Conservation (phyloP, 1,140 invertebrate species). For the Archivesica marissinica region DNA sequence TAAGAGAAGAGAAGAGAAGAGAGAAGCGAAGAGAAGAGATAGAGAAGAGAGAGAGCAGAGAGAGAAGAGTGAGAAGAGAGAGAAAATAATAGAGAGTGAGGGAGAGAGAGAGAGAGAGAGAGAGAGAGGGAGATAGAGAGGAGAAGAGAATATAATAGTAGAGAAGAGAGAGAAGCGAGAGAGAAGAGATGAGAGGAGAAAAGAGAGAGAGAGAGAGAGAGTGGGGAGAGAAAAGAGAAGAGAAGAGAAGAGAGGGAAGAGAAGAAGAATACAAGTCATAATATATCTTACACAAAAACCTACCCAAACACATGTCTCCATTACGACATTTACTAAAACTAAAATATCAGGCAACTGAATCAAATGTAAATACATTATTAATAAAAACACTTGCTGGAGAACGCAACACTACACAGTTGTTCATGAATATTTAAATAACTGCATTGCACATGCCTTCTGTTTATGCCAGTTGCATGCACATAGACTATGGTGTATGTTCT, state of each 20-base stretch:
- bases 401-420: too few species aligned
- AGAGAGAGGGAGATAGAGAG: neutral
- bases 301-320: too few species aligned
- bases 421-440: too few species aligned
- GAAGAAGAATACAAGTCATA: too few species aligned
- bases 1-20: neutral
- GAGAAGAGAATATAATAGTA: neutral
- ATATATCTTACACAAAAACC: too few species aligned
- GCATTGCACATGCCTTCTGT: too few species aligned
- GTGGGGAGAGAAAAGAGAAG: neutral
- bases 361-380: too few species aligned
- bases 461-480: too few species aligned
- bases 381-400: too few species aligned
- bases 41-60: neutral
- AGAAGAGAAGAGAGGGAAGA: neutral
- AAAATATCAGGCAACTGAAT: too few species aligned
- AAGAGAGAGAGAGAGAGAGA: neutral
- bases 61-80: neutral
- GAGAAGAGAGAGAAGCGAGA: neutral
- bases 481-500: too few species aligned
- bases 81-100: neutral
- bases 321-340: too few species aligned
- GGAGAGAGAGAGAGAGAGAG: neutral
- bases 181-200: neutral
- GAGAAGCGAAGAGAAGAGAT: neutral